Base-by-base conservation (phyloP, 2,113 vertebrate genomes). In the Salvelinus fontinalis region DNA sequence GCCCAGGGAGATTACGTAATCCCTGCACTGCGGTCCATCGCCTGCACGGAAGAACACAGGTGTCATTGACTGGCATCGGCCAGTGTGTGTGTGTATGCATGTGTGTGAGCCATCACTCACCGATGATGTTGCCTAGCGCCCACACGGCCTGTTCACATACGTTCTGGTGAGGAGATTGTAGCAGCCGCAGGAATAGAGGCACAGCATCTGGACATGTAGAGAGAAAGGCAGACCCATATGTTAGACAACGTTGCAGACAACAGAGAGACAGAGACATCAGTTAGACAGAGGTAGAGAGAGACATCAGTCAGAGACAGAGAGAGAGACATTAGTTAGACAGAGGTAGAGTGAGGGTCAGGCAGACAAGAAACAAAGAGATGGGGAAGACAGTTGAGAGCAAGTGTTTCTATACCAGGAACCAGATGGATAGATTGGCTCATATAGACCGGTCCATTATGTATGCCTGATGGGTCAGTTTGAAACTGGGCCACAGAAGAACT, bases 11-110 rank as follows among this genome's bases (percentile, higher is more conserved):
- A 97, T 97, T 89, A 97, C 95, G 92, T 96, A 97, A 93, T 97
- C 96, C 94, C 96, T 95, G 95, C 96, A 97, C 91, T 96, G 95
- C 90, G 96, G 96, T 88, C 96, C 96, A 93, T 97, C 96, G 93
- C 96, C 95, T 97, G 94, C 86, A 91, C 88, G 91, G 91, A 92
- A 9, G 51, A 22, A 54, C 51, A 12, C 8, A n/a, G 31, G 2
- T 24, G 11, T 31, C 24, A 29, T 26, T 66, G 22, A 27, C n/a
- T 22, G 59, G 59, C 20, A 44, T 44, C 9, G 9, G 8, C 39
- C 39, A n/a, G 59, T 62, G 59, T 62, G n/a, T 62, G 59, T 22
- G 59, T 62, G 59, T 24, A 5, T 22, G 59, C 22, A 5, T 8
- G 59, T n/a, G 5, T 18, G 14, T 12, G 20, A 20, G 7, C 18